phyloP scores from a whole-genome alignment of 2,797 vertebrate species.

The Poecilia gillii region DNA sequence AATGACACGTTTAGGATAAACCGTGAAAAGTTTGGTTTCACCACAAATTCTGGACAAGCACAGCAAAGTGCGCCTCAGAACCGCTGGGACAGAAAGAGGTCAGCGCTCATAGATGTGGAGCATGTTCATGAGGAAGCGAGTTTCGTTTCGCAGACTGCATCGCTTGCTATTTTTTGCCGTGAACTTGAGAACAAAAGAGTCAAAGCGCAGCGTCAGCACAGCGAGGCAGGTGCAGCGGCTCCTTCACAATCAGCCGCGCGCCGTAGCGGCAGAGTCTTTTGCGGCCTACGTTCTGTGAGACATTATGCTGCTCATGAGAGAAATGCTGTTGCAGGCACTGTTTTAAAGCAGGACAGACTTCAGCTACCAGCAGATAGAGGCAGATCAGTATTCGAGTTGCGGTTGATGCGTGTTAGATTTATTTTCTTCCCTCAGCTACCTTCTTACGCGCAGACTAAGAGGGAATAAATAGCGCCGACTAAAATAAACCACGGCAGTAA shows the following conservation, averaged over 20 bases:
- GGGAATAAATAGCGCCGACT: neutral
- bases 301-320: neutral
- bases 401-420: neutral
- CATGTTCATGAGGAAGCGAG: neutral
- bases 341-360: neutral
- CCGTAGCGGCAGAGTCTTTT: neutral
- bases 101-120: conserved; percentile 27
- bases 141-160: conserved; percentile 10
- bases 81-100: conserved; percentile 24
- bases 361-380: neutral
- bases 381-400: neutral
- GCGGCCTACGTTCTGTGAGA: neutral
- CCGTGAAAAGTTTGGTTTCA: conserved; percentile 68
- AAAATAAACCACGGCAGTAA: neutral
- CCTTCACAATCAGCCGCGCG: neutral
- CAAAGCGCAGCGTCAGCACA: conserved; percentile 7
- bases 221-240: conserved; percentile 9
- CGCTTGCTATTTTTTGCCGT: conserved; percentile 17
- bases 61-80: conserved; percentile 50
- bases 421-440: neutral
- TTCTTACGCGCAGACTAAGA: neutral
- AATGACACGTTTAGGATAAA: conserved; percentile 64
- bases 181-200: conserved; percentile 4
- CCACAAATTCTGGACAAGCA: conserved; percentile 77
- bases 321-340: neutral